Evolutionary conservation across 1,140 invertebrate species (phyloP).

Genomic region (Leguminivora glycinivorella): DNA sequence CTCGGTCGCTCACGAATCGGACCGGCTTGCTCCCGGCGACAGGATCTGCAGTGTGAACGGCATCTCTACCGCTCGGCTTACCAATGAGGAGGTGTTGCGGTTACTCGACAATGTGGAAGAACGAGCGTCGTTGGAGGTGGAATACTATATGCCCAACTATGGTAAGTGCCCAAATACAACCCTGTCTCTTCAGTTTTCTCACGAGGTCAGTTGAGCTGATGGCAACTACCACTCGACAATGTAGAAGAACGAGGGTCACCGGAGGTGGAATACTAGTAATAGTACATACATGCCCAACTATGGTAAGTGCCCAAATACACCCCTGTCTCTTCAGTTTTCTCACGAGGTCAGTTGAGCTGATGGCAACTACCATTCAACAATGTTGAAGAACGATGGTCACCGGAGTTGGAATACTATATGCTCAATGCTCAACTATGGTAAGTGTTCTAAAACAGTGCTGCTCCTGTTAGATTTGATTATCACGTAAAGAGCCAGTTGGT

Average conservation of each 20-base stretch:
- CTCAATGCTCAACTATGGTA: slow-evolving; percentile 87
- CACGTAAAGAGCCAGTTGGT: too few species aligned
- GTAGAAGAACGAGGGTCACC: slow-evolving; percentile 85
- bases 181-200: too few species aligned
- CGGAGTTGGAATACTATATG: slow-evolving; percentile 93
- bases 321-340: too few species aligned
- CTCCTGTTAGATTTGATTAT: too few species aligned
- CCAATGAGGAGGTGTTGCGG: slow-evolving; percentile 88
- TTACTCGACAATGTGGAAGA: slow-evolving; percentile 87
- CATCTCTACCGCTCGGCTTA: slow-evolving; percentile 86
- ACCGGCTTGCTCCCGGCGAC: slow-evolving; percentile 84
- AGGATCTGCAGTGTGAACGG: slow-evolving; percentile 90
- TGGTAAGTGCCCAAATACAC: slow-evolving; percentile 78
- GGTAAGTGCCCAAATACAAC: slow-evolving; percentile 79
- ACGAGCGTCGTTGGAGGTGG: slow-evolving; percentile 87
- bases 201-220: too few species aligned
- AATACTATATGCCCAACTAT: slow-evolving; percentile 89
- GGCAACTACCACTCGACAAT: slow-evolving; percentile 87
- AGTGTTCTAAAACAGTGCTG: slow-evolving; percentile 56
- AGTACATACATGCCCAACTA: slow-evolving; percentile 87
- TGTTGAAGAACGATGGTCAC: slow-evolving; percentile 84
- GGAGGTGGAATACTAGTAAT: slow-evolving; percentile 92
- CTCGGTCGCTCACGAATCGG: slow-evolving; percentile 69
- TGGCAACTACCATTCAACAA: too few species aligned
- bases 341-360: too few species aligned